Evolutionary conservation across 2,888 invertebrate species (phyloP).

Genomic region (Dusona sp.): DNA sequence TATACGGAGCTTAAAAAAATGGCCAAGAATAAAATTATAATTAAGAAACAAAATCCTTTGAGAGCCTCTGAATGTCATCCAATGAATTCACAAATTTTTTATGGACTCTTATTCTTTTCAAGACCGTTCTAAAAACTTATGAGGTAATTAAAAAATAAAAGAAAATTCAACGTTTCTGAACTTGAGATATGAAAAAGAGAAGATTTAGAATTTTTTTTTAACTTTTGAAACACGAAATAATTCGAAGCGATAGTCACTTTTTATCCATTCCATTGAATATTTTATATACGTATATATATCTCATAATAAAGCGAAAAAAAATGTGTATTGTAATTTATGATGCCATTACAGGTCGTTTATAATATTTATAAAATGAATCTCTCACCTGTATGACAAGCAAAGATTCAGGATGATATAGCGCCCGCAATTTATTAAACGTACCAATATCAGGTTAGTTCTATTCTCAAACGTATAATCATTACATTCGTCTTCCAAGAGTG

Average conservation of each 20-base stretch:
- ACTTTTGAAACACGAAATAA: not conserved
- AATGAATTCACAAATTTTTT: not conserved
- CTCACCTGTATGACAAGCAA: conserved; percentile 22
- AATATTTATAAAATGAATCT: conserved; percentile 38
- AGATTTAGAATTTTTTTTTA: not conserved
- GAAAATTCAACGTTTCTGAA: not conserved
- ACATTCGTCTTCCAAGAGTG: conserved; percentile 46
- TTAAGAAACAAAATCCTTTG: not conserved
- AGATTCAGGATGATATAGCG: conserved; percentile 6
- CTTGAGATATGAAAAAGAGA: not conserved
- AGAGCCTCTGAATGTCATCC: no score
- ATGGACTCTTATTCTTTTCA: not conserved
- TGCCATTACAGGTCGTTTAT: conserved; percentile 25
- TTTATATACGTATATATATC: not conserved
- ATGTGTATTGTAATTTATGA: conserved; percentile 37
- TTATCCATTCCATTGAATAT: not conserved
- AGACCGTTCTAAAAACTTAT: not conserved
- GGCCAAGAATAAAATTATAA: not conserved
- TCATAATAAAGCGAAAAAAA: not conserved
- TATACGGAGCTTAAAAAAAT: not conserved
- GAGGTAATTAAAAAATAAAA: not conserved
- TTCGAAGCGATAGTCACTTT: not conserved
- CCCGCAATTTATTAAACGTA: conserved; percentile 25
- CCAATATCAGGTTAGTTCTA: conserved; percentile 34
- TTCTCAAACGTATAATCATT: conserved; percentile 48